phyloP scores from a whole-genome alignment of 1,140 invertebrate species.

The Mylabris phalerata region DNA sequence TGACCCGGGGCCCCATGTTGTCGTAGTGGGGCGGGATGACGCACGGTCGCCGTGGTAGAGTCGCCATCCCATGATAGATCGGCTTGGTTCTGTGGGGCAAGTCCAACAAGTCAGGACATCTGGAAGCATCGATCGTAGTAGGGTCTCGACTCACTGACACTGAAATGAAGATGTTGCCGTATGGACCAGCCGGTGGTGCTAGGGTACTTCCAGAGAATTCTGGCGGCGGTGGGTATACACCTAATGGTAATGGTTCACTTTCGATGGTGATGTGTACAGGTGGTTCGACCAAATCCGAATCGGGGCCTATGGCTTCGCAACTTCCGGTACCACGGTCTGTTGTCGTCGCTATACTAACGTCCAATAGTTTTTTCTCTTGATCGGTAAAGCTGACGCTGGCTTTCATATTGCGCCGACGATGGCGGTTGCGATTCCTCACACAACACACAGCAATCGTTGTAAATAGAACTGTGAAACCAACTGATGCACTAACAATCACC shows the following conservation, averaged over 20 bases:
- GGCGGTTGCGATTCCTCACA: slow-evolving; percentile 49
- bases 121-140: slow-evolving; percentile 47
- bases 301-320: slow-evolving; percentile 49
- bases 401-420: slow-evolving; percentile 59
- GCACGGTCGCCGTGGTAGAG: slow-evolving; percentile 41
- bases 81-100: slow-evolving; percentile 55
- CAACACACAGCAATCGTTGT: slow-evolving; percentile 50
- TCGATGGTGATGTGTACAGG: slow-evolving; percentile 74
- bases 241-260: slow-evolving; percentile 46
- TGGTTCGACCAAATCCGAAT: slow-evolving; percentile 45
- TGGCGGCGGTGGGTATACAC: slow-evolving; percentile 56
- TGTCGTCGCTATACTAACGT: slow-evolving; percentile 70
- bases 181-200: slow-evolving; percentile 44
- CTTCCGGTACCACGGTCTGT: slow-evolving; percentile 60
- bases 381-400: slow-evolving; percentile 73
- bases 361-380: slow-evolving; percentile 75
- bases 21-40: slow-evolving; percentile 53
- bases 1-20: slow-evolving; percentile 82
- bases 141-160: slow-evolving; percentile 65
- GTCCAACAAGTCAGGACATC: slow-evolving; percentile 73
- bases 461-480: slow-evolving; percentile 45
- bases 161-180: slow-evolving; percentile 68
- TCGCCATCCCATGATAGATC: slow-evolving; percentile 41
- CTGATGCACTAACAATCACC: slow-evolving; percentile 47
- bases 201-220: slow-evolving; percentile 58